These are phyloP conservation scores for Calycopis cecrops DNA, from an alignment of 1,140 invertebrate species.

Conservation along the genomic window DNA sequence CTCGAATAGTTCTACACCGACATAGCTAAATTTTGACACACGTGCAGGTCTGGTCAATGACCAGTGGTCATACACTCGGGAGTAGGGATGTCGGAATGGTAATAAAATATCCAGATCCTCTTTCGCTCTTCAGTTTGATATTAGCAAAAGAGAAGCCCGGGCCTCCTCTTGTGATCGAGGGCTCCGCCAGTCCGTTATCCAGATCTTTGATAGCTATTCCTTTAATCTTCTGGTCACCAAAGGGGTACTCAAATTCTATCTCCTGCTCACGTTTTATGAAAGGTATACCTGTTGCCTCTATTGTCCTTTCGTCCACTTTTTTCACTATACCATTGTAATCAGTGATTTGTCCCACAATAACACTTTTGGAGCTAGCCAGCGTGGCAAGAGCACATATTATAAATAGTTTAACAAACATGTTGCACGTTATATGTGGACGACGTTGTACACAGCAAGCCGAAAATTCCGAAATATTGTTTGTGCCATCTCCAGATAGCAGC, in stretches of 20 bases:
- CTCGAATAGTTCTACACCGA: too few relatives aligned
- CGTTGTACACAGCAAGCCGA: background rate
- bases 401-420: constrained; percentile 24
- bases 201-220: constrained; percentile 47
- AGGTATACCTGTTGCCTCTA: constrained; percentile 38
- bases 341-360: background rate
- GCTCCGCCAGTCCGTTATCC: constrained; percentile 41
- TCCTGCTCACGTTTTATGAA: constrained; percentile 46
- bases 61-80: too few relatives aligned
- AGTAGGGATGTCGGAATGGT: too few relatives aligned
- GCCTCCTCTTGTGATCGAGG: constrained; percentile 53
- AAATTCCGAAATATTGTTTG: too few relatives aligned
- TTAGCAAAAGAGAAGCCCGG: constrained; percentile 55
- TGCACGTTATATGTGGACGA: constrained; percentile 17
- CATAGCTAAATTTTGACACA: too few relatives aligned
- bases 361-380: constrained; percentile 12
- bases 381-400: constrained; percentile 18
- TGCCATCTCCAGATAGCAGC: too few relatives aligned
- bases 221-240: constrained; percentile 59
- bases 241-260: constrained; percentile 50
- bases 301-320: constrained; percentile 33
- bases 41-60: too few relatives aligned
- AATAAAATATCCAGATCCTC: constrained; percentile 56
- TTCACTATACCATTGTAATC: background rate
- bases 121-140: constrained; percentile 62